Evolutionary conservation across 2,797 vertebrate species (phyloP).

Genomic region (Babyrousa celebensis): DNA sequence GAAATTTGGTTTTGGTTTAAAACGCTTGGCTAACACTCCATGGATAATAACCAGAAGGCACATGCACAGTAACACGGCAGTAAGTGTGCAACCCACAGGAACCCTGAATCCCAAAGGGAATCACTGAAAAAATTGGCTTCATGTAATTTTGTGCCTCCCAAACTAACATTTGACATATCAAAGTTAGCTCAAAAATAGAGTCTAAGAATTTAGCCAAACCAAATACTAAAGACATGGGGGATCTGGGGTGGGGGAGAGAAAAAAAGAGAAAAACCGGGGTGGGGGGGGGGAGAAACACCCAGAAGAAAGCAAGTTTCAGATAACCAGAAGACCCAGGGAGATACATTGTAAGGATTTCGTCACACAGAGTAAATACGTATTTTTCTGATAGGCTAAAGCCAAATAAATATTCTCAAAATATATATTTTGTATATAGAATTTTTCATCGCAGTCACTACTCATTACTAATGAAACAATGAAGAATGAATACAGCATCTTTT

Average conservation of each 20-base stretch:
- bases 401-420: no score
- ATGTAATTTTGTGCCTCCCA: background rate
- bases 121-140: background rate
- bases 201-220: background rate
- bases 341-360: no score
- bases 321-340: no score
- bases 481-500: constrained; percentile 10
- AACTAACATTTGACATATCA: constrained; percentile 58
- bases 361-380: no score
- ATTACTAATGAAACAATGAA: constrained; percentile 53
- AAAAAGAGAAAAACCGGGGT: no score
- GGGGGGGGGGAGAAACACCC: no score
- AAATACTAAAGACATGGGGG: no score
- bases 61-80: constrained; percentile 21
- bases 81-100: background rate
- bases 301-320: no score
- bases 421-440: background rate
- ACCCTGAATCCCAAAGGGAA: background rate
- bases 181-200: constrained; percentile 63
- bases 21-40: constrained; percentile 44
- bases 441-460: background rate
- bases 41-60: constrained; percentile 69
- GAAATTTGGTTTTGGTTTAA: constrained; percentile 65
- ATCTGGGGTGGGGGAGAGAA: no score
- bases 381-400: no score